Base-by-base conservation (phyloP, 2,113 vertebrate genomes). In the Ranitomeya imitator region DNA sequence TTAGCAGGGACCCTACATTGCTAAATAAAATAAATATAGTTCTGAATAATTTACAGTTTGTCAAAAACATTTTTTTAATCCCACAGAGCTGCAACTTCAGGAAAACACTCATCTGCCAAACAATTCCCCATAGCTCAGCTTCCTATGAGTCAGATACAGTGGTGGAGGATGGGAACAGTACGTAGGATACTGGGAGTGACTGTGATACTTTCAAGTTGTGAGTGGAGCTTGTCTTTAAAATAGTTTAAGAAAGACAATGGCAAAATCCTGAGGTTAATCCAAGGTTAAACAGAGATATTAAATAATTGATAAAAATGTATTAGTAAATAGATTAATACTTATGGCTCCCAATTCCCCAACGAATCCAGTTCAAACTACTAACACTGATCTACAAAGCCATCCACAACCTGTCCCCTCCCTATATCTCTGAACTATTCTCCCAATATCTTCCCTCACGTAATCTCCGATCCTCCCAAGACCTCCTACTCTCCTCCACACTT, bases 51-150 rank as follows among this genome's bases (percentile, higher is more conserved):
- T 52, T 52, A 52, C 18, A 21, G 37, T 45, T 45, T 18, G 71
- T 45, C 37, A 74, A 37, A 74, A 31, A 74, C 69, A 37, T 74
- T 74, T 37, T 18, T 74, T 8, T 9, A 45, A 74, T 74, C 71
- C 71, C 71, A 45, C 31, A 74, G 71, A 76, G 73, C 45, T 76
- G 73, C 16, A 9, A 52, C 73, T 76, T 76, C 73, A 74, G 37
- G 73, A 45, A 76, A 76, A 76, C 9, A 12, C 14, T 73, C 31
- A 16, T 31, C 15, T 76, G 37, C 37, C 45, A 76, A 21, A 76
- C 73, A 76, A 76, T 52, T 76, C 73, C 18, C 18, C 73, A 18
- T 76, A 76, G 37, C 45, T 76, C 73, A 76, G 73, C 73, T 76
- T 52, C 73, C 73, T 76, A 21, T 76, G 73, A 76, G 37, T 76